Evolutionary conservation across 2,888 invertebrate genomes (phyloP).

Genomic region (Mythimna loreyi): DNA sequence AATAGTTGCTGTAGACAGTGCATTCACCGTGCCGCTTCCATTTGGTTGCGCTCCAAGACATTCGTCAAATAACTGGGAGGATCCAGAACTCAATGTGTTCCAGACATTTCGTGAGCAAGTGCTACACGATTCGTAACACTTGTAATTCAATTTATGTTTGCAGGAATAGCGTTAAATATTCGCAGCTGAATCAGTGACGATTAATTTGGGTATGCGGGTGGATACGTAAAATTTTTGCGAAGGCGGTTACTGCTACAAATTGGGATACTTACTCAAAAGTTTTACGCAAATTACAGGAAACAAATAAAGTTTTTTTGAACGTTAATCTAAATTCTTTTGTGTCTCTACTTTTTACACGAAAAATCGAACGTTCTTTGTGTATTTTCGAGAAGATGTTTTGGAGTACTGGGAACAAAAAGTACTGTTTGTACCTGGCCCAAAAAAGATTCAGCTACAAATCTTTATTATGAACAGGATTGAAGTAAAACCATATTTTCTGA

Average conservation of each 20-base stretch:
- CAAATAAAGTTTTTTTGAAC: constrained; percentile 23
- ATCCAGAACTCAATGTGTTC: constrained; percentile 51
- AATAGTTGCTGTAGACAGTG: constrained; percentile 56
- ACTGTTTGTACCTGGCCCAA: background rate
- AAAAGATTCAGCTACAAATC: constrained; percentile 27
- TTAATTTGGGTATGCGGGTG: constrained; percentile 48
- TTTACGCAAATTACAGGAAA: constrained; percentile 33
- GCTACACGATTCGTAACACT: constrained; percentile 62
- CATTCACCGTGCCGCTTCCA: constrained; percentile 67
- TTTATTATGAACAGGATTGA: constrained; percentile 29
- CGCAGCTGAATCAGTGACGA: constrained; percentile 40
- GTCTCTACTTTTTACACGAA: background rate
- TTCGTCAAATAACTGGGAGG: constrained; percentile 73
- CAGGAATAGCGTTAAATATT: constrained; percentile 60
- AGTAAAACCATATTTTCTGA: constrained; percentile 41
- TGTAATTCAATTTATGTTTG: constrained; percentile 68
- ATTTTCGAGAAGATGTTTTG: constrained; percentile 1
- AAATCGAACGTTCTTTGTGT: constrained; percentile 9
- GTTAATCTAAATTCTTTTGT: constrained; percentile 14
- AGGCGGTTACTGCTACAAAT: constrained; percentile 26
- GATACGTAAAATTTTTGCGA: constrained; percentile 16
- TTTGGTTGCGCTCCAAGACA: constrained; percentile 75
- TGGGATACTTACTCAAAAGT: constrained; percentile 33
- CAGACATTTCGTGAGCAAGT: constrained; percentile 62
- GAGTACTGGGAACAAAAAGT: background rate